Evolutionary conservation across 2,797 vertebrate species (phyloP).

Genomic region (Channa striata): DNA sequence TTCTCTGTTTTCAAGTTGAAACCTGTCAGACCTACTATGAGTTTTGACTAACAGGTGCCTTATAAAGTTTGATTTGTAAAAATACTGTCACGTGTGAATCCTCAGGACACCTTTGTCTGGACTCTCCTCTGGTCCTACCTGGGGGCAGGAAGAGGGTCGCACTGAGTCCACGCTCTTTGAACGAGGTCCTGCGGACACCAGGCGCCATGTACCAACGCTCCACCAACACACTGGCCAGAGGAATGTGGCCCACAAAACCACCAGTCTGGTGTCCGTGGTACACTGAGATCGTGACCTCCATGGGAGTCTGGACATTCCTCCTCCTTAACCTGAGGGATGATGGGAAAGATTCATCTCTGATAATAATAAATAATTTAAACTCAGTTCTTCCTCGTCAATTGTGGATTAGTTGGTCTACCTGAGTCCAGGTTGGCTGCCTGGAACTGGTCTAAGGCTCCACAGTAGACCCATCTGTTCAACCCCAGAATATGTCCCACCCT

Average conservation of each 20-base stretch:
- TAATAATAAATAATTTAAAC: accelerated
- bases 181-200: constrained; percentile 69
- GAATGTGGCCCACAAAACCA: constrained; percentile 57
- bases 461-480: constrained; percentile 82
- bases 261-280: constrained; percentile 66
- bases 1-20: no score
- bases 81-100: background rate
- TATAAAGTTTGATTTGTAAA: no score
- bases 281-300: constrained; percentile 73
- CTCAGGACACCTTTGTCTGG: background rate
- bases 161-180: constrained; percentile 66
- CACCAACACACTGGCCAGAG: constrained; percentile 59
- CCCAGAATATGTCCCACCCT: constrained; percentile 81
- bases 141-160: constrained; percentile 80
- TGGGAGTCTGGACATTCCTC: constrained; percentile 66
- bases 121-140: constrained; percentile 70
- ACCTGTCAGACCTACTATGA: no score
- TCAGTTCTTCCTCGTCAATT: background rate
- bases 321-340: constrained; percentile 71
- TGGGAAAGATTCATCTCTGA: background rate
- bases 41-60: no score
- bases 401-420: constrained; percentile 51
- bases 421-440: constrained; percentile 77
- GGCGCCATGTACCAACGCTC: constrained; percentile 81
- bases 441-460: constrained; percentile 82